These are phyloP conservation scores for Xestia rhomboidea DNA, from an alignment of 2,888 invertebrate species.

Conservation along the genomic window DNA sequence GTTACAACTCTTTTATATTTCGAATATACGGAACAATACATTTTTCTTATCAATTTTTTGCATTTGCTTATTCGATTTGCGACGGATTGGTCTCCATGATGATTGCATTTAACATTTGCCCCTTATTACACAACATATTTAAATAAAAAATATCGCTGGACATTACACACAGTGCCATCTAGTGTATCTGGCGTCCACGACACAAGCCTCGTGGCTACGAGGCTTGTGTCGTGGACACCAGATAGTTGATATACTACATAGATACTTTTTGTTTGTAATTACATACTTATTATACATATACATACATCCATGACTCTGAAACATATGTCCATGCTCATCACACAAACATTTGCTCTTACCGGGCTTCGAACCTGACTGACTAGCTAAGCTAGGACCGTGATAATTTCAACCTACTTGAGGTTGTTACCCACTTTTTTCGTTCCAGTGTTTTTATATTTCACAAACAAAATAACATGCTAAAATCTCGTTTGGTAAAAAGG, in stretches of 20 bases:
- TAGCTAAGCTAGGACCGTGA: neutral
- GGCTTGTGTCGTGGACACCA: too few species aligned
- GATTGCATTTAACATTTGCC: neutral
- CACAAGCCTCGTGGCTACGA: too few species aligned
- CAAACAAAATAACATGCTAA: neutral
- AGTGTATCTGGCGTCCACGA: too few species aligned
- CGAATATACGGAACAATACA: neutral
- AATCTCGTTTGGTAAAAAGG: neutral
- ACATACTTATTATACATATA: too few species aligned
- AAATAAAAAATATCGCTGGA: too few species aligned
- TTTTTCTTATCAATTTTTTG: neutral
- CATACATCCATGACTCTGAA: too few species aligned
- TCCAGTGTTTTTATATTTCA: neutral
- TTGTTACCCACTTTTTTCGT: neutral
- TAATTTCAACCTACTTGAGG: neutral
- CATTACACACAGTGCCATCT: too few species aligned
- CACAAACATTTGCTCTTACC: too few species aligned
- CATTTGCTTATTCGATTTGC: neutral
- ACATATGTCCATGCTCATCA: too few species aligned
- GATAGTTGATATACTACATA: too few species aligned
- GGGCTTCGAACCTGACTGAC: too few species aligned
- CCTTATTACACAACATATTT: neutral
- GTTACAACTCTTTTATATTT: neutral
- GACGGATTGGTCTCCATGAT: neutral
- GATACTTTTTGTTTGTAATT: too few species aligned